phyloP scores from a whole-genome alignment of 2,797 vertebrate species.

The Dendrocincla fuliginosa region DNA sequence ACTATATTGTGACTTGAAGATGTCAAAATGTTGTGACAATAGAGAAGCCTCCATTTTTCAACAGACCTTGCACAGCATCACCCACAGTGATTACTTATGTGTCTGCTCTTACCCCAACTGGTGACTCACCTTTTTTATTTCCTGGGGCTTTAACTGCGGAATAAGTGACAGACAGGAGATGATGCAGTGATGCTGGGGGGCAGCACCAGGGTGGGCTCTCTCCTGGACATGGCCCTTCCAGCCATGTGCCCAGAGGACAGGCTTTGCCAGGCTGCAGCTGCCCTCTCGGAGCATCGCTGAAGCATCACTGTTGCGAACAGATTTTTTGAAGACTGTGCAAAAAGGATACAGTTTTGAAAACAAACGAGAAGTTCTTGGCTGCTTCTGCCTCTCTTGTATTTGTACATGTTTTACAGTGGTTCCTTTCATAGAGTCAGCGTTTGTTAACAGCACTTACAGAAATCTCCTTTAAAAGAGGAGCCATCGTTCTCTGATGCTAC shows the following conservation, averaged over 20 bases:
- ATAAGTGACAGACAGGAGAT: background rate
- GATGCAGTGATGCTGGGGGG: background rate
- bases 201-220: background rate
- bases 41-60: background rate
- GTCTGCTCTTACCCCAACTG: background rate
- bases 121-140: background rate
- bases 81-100: background rate
- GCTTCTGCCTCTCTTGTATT: background rate
- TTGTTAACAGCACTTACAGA: background rate
- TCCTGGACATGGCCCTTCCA: background rate
- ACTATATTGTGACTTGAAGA: background rate
- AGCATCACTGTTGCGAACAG: background rate
- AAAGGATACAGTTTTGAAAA: background rate
- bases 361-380: background rate
- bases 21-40: background rate
- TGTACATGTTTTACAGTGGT: background rate
- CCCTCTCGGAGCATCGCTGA: accelerated
- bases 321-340: background rate
- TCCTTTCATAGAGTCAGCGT: background rate
- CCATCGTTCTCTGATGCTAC: background rate
- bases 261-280: background rate
- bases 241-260: background rate
- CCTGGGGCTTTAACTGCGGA: background rate
- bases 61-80: background rate
- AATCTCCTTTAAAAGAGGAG: background rate